Evolutionary conservation across 2,888 invertebrate species (phyloP), one percentile per base, ranked within the genome.

Genomic region (Lithophane socia): DNA sequence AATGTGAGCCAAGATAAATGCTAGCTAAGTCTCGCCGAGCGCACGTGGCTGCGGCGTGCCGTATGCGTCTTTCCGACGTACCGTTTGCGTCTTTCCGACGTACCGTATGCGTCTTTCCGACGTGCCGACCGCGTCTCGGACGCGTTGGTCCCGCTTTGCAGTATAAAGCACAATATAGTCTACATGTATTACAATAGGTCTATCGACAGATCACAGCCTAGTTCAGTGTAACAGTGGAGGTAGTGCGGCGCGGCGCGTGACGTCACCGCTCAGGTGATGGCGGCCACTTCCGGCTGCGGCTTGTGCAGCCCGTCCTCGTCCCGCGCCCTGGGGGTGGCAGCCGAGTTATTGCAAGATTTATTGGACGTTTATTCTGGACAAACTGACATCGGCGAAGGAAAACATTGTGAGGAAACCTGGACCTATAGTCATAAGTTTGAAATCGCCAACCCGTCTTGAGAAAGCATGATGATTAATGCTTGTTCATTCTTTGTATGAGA

Each of bases 141-240:
- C 87, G 88, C 89, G 81, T 94, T 94, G 94, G 94, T 94, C 94
- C 94, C 94, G 91, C 90, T 88, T 86, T 88, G 88, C 90, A 85
- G 90, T 93, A 91, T 87, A 92, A 91, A 93, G 93, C 93, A 91
- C 92, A 90, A 91, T 91, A 92, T 89, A 92, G 80, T 90, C 91
- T 83, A 88, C 66, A 81, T 75, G 77, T 81, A 85, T 82, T 91
- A 93, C 89, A 92, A 91, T 92, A 94, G 91, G 91, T 93, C 90
- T 94, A 93, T 93, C 88, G 93, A 94, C 94, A 95, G 96, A 96
- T 97, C 97, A 96, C 97, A 96, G 97, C 97, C 97, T 94, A 93
- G 94, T 94, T 93, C 89, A 92, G 89, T 88, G 89, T 90, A 90
- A 86, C 87, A 88, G 86, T 90, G 91, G 92, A 93, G 92, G 93